Conservation (phyloP, 1,140 invertebrate genomes). For the Calephelis nemesis region DNA sequence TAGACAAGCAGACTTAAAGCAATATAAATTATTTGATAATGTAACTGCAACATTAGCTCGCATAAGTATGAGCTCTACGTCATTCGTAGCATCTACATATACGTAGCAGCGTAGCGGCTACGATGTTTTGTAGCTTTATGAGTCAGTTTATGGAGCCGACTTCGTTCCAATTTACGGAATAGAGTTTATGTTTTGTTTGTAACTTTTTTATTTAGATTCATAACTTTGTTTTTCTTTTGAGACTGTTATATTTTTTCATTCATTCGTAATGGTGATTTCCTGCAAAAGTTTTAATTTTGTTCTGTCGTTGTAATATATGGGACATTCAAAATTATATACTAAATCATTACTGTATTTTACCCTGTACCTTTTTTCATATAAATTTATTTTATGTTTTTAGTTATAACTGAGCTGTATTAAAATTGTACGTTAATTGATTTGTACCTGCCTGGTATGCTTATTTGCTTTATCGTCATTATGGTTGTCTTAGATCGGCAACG, state of each 20-base stretch:
- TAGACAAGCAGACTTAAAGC: background rate
- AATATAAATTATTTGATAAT: slow-evolving; percentile 1
- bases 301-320: no score
- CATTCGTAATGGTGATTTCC: slow-evolving; percentile 4
- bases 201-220: slow-evolving; percentile 18
- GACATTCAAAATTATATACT: no score
- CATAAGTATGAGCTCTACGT: slow-evolving; percentile 14
- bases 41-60: slow-evolving; percentile 1
- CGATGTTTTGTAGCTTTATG: slow-evolving; percentile 13
- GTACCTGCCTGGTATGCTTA: no score
- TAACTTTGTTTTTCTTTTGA: slow-evolving; percentile 16
- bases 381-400: no score
- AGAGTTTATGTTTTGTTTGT: slow-evolving; percentile 8
- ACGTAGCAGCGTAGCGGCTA: slow-evolving; percentile 4
- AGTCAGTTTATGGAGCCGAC: slow-evolving; percentile 6
- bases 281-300: background rate
- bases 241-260: slow-evolving; percentile 6
- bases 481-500: no score
- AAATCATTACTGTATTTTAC: no score
- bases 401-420: no score
- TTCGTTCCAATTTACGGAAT: slow-evolving; percentile 12
- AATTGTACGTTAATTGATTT: no score
- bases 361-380: no score
- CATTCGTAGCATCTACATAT: slow-evolving; percentile 11
- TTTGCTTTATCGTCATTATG: no score